Evolutionary conservation across 2,797 vertebrate genomes (phyloP), one percentile per base, ranked within the genome.

Genomic region (Poeciliopsis presidionis): DNA sequence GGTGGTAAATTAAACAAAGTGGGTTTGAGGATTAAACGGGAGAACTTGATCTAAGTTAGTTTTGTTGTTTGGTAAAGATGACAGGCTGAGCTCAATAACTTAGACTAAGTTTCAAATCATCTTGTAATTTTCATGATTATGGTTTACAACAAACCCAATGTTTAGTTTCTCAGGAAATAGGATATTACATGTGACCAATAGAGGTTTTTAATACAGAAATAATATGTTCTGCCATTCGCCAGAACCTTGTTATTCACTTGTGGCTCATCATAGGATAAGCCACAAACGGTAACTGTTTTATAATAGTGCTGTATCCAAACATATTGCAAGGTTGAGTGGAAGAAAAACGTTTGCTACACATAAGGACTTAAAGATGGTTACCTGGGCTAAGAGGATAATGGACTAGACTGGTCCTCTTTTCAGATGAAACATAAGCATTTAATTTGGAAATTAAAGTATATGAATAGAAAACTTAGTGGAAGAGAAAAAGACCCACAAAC

Each of bases 1-100:
- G 86, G 90, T 92, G 89, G 85, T 87, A 89, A 84, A 92, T 81
- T 87, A 33, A 93, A 92, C 86, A 84, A 59, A 20, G 76, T 85
- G 82, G 73, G 73, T 69, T 87, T 79, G 59, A 78, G 69, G 83
- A 88, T 65, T 75, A 77, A 87, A 93, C 69, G 78, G 84, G 87
- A 79, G 55, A 90, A 67, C 71, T 82, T 30, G 77, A 77, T 51
- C 78, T 78, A 81, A 87, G 55, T 80, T 49, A 70, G 77, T 79
- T 81, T 59, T 30, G 28, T 28, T 13, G 55, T 59, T 59, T 30
- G 55, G 14, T 61, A 7, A 63, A 55, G 75, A 75, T 53, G 74
- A 65, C 14, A 28, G 12, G 5, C 12, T 12, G 33, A 18, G 13
- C 25, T 70, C 67, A 70, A 43, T 39, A 41, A 45, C 14, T 46